Conservation (phyloP, 2,113 vertebrate genomes). For the Heterocephalus glaber region DNA sequence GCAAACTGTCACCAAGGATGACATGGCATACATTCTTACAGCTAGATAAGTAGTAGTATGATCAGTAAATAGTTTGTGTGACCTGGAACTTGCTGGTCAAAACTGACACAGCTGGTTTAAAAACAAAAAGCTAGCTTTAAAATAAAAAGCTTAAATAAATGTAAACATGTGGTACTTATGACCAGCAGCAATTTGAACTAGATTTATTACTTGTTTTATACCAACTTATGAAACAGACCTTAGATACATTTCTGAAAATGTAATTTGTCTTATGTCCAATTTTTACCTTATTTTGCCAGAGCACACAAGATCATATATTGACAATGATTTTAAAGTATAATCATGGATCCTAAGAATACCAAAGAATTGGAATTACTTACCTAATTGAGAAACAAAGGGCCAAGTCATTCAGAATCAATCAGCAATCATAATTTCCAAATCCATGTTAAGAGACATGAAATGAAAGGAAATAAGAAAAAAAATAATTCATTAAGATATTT, state of each 20-base stretch:
- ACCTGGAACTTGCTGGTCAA: not conserved
- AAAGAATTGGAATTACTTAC: constrained; percentile 83
- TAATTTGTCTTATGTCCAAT: not conserved
- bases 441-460: constrained; percentile 68
- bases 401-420: constrained; percentile 69
- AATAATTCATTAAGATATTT: constrained; percentile 69
- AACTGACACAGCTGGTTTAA: not conserved
- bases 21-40: not conserved
- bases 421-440: constrained; percentile 67
- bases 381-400: constrained; percentile 77
- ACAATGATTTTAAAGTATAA: constrained; percentile 14
- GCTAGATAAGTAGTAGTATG: not conserved
- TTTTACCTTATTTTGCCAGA: not conserved
- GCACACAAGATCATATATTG: constrained; percentile 11
- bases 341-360: not conserved
- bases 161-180: not conserved
- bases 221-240: not conserved
- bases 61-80: not conserved
- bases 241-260: constrained; percentile 3
- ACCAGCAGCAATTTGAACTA: not conserved
- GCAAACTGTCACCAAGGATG: not conserved
- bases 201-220: not conserved
- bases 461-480: constrained; percentile 72
- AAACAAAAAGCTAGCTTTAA: not conserved
- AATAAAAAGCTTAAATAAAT: not conserved